Percentiles rank a stretch among this genome's conserved stretches.
Evolutionary conservation across 1,140 invertebrate species (phyloP).

Genomic region (Cotesia glomerata): DNA sequence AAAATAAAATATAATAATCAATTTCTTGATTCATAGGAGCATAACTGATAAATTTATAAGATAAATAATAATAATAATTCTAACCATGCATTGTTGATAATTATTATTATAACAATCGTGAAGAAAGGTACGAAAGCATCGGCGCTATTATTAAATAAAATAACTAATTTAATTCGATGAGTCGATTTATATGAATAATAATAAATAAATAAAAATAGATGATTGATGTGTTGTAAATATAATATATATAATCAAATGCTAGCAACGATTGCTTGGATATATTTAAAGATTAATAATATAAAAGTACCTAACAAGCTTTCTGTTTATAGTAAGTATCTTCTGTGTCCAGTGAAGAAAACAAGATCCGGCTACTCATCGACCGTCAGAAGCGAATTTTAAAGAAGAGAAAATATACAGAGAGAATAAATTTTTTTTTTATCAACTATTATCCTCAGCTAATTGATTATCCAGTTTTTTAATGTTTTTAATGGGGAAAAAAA

Average conservation of each 20-base stretch:
- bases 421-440: slow-evolving; percentile 43
- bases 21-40: not conserved
- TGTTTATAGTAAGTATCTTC: slow-evolving; percentile 60
- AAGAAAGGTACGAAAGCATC: not conserved
- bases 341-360: slow-evolving; percentile 59
- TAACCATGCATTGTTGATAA: not conserved
- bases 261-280: not conserved
- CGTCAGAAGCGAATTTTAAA: slow-evolving; percentile 54
- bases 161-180: not conserved
- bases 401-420: slow-evolving; percentile 52
- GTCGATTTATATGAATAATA: not conserved
- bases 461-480: no score
- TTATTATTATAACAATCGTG: not conserved
- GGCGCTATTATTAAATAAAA: not conserved
- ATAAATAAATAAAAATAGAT: not conserved
- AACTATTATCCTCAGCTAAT: not conserved
- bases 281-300: slow-evolving; percentile 28
- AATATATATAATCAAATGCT: not conserved
- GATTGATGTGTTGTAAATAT: not conserved
- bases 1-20: not conserved
- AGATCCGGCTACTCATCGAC: slow-evolving; percentile 58
- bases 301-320: slow-evolving; percentile 59
- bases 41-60: not conserved
- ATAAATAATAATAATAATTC: not conserved
- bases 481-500: not conserved